phyloP scores from a whole-genome alignment of 2,797 vertebrate genomes.

The Tragelaphus eurycerus region DNA sequence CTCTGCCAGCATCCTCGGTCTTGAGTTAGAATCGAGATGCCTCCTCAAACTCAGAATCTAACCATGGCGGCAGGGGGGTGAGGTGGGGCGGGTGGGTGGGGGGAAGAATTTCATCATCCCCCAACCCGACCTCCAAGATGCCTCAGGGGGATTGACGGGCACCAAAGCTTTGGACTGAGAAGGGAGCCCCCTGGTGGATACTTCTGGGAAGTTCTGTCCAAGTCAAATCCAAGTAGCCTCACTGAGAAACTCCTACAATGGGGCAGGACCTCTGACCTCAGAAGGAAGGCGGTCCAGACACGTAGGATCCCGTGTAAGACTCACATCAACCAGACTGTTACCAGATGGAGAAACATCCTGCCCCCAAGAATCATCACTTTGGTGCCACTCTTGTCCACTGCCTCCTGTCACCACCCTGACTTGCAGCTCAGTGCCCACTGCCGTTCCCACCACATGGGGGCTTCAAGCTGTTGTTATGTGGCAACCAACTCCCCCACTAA shows the following conservation, averaged over 20 bases:
- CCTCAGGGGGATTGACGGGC: not conserved
- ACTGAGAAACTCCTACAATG: not conserved
- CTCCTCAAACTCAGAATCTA: not conserved
- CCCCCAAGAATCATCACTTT: not conserved
- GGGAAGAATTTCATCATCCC: not conserved
- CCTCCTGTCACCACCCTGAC: not conserved
- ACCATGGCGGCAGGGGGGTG: not conserved
- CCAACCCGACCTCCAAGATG: not conserved
- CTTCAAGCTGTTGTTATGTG: not conserved
- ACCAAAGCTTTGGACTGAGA: not conserved
- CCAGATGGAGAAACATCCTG: not conserved
- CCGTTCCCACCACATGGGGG: not conserved
- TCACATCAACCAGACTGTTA: not conserved
- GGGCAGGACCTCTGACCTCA: not conserved
- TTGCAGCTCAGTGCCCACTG: not conserved
- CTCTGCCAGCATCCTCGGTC: not conserved
- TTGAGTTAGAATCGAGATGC: not conserved
- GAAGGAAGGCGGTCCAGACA: not conserved
- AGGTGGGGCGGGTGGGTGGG: not conserved
- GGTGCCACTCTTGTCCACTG: no score
- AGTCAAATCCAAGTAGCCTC: not conserved
- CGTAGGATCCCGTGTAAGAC: not conserved
- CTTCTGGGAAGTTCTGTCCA: not conserved
- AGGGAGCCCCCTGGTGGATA: constrained; percentile 44
- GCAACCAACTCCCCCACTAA: fast-evolving